These are phyloP conservation scores for Gasteruption jaculator DNA, from an alignment of 2,888 invertebrate genomes.

Conservation along the genomic window DNA sequence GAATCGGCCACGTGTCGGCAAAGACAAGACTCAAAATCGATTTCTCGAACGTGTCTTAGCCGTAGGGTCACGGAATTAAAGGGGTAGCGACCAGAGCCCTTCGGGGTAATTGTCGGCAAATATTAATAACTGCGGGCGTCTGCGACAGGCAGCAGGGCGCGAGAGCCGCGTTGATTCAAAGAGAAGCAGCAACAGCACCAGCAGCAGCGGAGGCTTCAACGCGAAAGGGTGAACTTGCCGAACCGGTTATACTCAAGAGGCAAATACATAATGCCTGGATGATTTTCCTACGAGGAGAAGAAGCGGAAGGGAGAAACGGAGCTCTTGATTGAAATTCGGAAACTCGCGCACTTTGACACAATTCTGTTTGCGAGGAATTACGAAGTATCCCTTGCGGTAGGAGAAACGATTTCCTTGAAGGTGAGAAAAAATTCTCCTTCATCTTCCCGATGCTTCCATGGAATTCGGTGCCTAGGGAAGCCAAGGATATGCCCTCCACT, in stretches of 20 bases:
- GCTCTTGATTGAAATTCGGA: slow-evolving; percentile 49
- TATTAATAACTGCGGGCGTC: slow-evolving; percentile 47
- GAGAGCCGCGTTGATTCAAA: slow-evolving; percentile 31
- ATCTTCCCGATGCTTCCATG: too few relatives aligned
- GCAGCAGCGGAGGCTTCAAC: neutral
- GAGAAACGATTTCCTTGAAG: too few relatives aligned
- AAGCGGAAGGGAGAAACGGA: slow-evolving; percentile 26
- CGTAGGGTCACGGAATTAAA: slow-evolving; percentile 41
- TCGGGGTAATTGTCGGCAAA: slow-evolving; percentile 51
- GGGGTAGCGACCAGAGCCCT: slow-evolving; percentile 35
- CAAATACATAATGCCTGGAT: slow-evolving; percentile 52
- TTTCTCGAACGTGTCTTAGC: slow-evolving; percentile 41
- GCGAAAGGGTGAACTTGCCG: slow-evolving; percentile 38
- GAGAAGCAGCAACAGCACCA: slow-evolving; percentile 30
- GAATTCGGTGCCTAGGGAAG: too few relatives aligned
- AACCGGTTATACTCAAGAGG: slow-evolving; percentile 47
- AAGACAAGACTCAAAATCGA: too few relatives aligned
- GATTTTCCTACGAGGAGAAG: slow-evolving; percentile 36
- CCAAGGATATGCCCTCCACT: too few relatives aligned
- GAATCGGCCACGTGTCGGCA: too few relatives aligned
- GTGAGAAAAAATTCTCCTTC: too few relatives aligned
- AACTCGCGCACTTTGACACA: slow-evolving; percentile 51
- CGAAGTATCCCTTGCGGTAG: too few relatives aligned
- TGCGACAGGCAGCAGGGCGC: slow-evolving; percentile 19
- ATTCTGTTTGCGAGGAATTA: too few relatives aligned